Evolutionary conservation across 2,113 vertebrate species (phyloP).

Genomic region (Glaucidium brasilianum): DNA sequence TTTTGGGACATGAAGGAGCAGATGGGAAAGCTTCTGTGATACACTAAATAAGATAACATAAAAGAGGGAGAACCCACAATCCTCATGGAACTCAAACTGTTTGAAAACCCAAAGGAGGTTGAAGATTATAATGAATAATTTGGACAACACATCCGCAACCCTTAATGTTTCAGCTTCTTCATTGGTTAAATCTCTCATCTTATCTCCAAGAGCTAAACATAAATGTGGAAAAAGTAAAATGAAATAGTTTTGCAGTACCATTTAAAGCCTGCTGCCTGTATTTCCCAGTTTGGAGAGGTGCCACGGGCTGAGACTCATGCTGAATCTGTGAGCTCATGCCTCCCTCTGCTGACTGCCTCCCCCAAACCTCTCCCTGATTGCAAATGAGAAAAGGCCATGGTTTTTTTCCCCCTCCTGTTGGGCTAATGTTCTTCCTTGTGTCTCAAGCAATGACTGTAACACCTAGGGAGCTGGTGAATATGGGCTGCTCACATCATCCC

Average conservation of each 20-base stretch:
- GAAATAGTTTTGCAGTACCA: neutral
- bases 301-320: fast-evolving
- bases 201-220: neutral
- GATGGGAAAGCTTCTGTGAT: neutral
- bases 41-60: neutral
- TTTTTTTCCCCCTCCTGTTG: neutral
- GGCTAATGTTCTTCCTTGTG: neutral
- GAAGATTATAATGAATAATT: neutral
- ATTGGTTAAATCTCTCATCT: neutral
- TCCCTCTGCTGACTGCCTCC: constrained; percentile 51
- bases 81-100: neutral
- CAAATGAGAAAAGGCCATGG: fast-evolving
- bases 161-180: neutral
- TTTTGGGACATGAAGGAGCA: neutral
- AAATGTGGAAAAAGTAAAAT: neutral
- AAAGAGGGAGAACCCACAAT: neutral
- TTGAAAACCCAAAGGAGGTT: neutral
- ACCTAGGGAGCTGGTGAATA: neutral
- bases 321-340: neutral
- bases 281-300: neutral
- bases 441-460: fast-evolving
- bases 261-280: neutral
- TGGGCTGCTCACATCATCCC: fast-evolving
- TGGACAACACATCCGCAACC: neutral
- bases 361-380: neutral